A percentile compares a stretch with the other conserved stretches of the same genome.
Conservation (phyloP, 2,113 vertebrate genomes). For the Oostethus manadensis region DNA sequence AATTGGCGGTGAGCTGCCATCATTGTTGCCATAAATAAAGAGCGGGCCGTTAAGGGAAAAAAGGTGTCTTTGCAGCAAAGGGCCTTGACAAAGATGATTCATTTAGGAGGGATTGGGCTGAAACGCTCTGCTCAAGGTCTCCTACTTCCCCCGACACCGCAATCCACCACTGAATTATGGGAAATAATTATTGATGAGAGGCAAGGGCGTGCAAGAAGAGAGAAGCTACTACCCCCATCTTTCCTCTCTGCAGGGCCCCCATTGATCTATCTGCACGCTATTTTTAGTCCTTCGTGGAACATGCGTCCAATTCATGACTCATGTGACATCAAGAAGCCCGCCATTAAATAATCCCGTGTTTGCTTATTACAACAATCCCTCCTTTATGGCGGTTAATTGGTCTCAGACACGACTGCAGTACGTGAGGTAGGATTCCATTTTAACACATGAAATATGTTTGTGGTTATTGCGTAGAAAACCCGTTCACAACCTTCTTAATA, state of each 20-base stretch:
- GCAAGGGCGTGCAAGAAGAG: conserved; percentile 40
- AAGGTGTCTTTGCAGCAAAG: conserved; percentile 4
- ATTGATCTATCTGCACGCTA: conserved; percentile 62
- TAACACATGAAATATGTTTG: too few relatives aligned
- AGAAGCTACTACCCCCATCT: conserved; percentile 44
- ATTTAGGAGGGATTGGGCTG: conserved; percentile 12
- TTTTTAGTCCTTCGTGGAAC: conserved; percentile 61
- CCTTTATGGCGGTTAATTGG: too few relatives aligned
- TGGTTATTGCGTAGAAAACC: too few relatives aligned
- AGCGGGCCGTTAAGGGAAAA: conserved; percentile 26
- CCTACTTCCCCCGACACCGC: conserved; percentile 16
- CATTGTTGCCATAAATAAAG: conserved; percentile 30
- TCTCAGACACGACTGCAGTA: too few relatives aligned
- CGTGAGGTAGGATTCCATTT: too few relatives aligned
- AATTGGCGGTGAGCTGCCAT: conserved; percentile 25
- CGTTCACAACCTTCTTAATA: too few relatives aligned
- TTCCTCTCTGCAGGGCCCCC: conserved; percentile 50
- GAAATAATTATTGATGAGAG: conserved; percentile 57
- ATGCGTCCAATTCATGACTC: conserved; percentile 60
- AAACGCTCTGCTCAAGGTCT: conserved; percentile 32
- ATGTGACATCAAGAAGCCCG: conserved; percentile 51
- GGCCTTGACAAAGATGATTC: conserved; percentile 20
- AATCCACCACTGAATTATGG: conserved; percentile 45
- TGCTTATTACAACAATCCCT: conserved; percentile 30
- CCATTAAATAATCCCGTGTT: conserved; percentile 39